A percentile compares a stretch with the other conserved stretches of the same genome.
Evolutionary conservation across 2,888 invertebrate species (phyloP).

Genomic region (Cephus spinipes): DNA sequence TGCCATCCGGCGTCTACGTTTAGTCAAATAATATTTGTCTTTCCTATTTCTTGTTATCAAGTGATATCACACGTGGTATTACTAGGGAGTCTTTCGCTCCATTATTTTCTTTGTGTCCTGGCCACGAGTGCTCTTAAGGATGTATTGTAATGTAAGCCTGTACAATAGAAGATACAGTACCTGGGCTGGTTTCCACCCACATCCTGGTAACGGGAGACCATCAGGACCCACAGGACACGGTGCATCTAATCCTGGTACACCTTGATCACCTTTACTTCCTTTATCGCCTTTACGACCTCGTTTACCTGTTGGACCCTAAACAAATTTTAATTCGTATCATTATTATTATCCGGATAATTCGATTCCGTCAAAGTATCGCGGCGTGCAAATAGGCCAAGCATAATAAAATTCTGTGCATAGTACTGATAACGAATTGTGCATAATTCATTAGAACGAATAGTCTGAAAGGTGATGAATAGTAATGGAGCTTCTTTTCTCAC

Average conservation of each 20-base stretch:
- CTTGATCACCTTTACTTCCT: slow-evolving; percentile 95
- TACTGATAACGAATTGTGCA: slow-evolving; percentile 34
- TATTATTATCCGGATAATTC: background rate
- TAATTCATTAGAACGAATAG: slow-evolving; percentile 13
- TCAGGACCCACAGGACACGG: slow-evolving; percentile 98
- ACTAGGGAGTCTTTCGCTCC: background rate
- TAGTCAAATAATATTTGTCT: background rate
- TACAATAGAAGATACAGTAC: slow-evolving; percentile 65
- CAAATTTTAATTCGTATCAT: slow-evolving; percentile 20
- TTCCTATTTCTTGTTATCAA: background rate
- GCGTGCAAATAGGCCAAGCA: slow-evolving; percentile 61
- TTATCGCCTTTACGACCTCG: slow-evolving; percentile 92
- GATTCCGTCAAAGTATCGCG: slow-evolving; percentile 27
- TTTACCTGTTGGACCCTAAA: slow-evolving; percentile 88
- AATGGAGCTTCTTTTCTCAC: background rate
- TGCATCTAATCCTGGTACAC: slow-evolving; percentile 96
- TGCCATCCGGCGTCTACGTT: background rate
- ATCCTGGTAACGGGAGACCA: slow-evolving; percentile 95
- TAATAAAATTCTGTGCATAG: slow-evolving; percentile 30
- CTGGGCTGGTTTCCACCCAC: slow-evolving; percentile 93
- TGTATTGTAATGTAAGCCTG: background rate
- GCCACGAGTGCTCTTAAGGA: background rate
- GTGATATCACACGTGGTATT: background rate
- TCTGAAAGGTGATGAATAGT: slow-evolving; percentile 1
- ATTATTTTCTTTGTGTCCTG: background rate